Base-by-base conservation (phyloP, 2,888 invertebrate species). In the Baronia brevicornis region DNA sequence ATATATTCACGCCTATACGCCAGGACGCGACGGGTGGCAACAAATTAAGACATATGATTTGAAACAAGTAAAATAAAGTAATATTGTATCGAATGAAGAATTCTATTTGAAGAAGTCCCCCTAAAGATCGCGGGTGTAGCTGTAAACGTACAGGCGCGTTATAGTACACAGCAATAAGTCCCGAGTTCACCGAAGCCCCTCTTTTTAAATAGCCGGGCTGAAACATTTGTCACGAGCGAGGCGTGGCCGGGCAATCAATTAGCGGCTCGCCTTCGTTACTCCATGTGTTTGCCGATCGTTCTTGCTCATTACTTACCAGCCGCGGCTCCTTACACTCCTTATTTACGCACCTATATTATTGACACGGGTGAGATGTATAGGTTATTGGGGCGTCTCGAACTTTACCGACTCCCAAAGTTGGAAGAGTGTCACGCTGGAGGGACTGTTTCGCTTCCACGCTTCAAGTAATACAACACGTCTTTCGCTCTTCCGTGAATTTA, bases 291-390 rank as follows among this genome's bases (percentile, higher is more conserved):
- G 65, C 67, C 41, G 48, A 60, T 56, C 55, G 54, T 49, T 57
- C 54, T 59, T 56, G 62, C 77, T 80, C 74, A 78, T 79, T 80
- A 77, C 78, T 80, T 74, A 77, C 74, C 70, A 65, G 60, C 65
- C 65, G 56, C 51, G 54, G 52, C 59, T 48, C 52, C 46, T 60
- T 59, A 58, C 65, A 57, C 46, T 48, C 46, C 40, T 42, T 38
- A 43, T 42, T 43, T 46, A 37, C 46, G 39, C 29, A 22, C 39
- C 38, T 43, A 22, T 35, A 35, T 30, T 51, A 48, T 54, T 51
- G 52, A 49, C 51, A 45, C 42, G 43, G 44, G 34, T 43, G 31
- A 35, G 38, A 32, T 32, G 32, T 52, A 57, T 52, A 51, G 50
- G 36, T 38, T 33, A 32, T 38, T 34, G 38, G 33, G 25, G 27